Evolutionary conservation across 2,797 vertebrate genomes (phyloP), one percentile per base, ranked within the genome.

Genomic region (Gymnopithys bicolor): DNA sequence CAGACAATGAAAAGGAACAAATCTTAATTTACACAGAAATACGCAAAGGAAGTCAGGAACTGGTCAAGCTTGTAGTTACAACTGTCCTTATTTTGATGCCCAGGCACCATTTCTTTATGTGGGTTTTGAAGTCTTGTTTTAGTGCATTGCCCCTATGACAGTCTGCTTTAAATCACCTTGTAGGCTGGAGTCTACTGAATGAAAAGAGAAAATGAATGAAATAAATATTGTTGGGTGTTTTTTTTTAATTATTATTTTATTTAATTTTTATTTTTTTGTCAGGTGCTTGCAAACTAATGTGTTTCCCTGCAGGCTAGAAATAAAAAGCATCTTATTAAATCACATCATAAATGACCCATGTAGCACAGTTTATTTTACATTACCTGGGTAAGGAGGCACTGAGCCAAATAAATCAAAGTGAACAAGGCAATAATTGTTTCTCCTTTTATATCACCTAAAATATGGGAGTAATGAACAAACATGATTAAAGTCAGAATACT

Each of bases 261-360:
- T 37, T 59, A 4, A 18, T 37, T 37, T 37, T 58, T 53, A 16
- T 23, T 30, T 10, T 95, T 81, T 67, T 43, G 10, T 53, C 77
- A 94, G 69, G 58, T 96, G 64, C 49, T 91, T 90, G 70, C 67
- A 96, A 96, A 94, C 55, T 91, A 92, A 95, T 87, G 77, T 35
- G 62, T 89, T 91, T 90, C 91, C 90, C 78, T 93, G 56, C 23
- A 84, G 92, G 75, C 69, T 93, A 64, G 87, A 96, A 95, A 97
- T 96, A 96, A 94, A 97, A 95, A 82, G 24, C 41, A 84, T 94
- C 87, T 97, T 97, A 96, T 94, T 97, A 96, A 98, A 97, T 97
- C 95, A 97, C 94, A 94, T 93, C 85, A 94, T 96, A 97, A 97
- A 97, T 97, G 96, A 97, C 88, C 94, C 97, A 93, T 95, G 92